These are phyloP conservation scores for Parapsyche elsis DNA, from an alignment of 1,140 invertebrate species.

Conservation along the genomic window DNA sequence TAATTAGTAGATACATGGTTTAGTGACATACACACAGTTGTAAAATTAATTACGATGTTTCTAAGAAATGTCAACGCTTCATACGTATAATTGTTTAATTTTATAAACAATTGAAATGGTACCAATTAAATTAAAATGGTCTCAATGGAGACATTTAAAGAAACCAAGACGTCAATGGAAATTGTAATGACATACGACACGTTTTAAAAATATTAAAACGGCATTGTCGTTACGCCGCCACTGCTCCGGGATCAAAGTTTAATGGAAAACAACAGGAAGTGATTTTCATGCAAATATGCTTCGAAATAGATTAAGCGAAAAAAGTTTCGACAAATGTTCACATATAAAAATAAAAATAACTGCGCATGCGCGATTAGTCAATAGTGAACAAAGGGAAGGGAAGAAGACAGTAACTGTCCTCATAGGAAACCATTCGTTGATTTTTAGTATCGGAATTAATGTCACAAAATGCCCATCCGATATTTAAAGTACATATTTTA, in stretches of 20 bases:
- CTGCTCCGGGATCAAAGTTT: slow-evolving; percentile 53
- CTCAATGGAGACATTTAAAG: too few relatives aligned
- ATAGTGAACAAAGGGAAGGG: not conserved
- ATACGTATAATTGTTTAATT: too few relatives aligned
- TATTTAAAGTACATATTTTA: not conserved
- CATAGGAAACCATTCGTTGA: slow-evolving; percentile 3
- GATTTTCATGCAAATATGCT: slow-evolving; percentile 57
- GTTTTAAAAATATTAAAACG: too few relatives aligned
- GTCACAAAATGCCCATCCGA: not conserved
- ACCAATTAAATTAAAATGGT: not conserved
- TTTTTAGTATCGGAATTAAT: slow-evolving; percentile 26
- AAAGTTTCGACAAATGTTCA: slow-evolving; percentile 44
- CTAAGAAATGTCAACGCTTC: too few relatives aligned
- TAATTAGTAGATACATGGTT: too few relatives aligned
- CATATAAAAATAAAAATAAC: slow-evolving; percentile 22
- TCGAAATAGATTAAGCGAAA: slow-evolving; percentile 53
- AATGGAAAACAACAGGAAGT: slow-evolving; percentile 57
- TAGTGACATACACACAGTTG: too few relatives aligned
- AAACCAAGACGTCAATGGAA: too few relatives aligned
- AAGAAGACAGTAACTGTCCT: not conserved
- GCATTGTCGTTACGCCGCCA: not conserved
- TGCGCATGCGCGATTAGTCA: not conserved
- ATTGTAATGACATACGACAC: too few relatives aligned
- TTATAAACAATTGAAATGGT: not conserved
- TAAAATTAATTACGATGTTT: too few relatives aligned